Percentiles rank a stretch among this genome's conserved stretches.
Conservation (phyloP, 2,888 invertebrate genomes). For the Drosophila austrosaltans region DNA sequence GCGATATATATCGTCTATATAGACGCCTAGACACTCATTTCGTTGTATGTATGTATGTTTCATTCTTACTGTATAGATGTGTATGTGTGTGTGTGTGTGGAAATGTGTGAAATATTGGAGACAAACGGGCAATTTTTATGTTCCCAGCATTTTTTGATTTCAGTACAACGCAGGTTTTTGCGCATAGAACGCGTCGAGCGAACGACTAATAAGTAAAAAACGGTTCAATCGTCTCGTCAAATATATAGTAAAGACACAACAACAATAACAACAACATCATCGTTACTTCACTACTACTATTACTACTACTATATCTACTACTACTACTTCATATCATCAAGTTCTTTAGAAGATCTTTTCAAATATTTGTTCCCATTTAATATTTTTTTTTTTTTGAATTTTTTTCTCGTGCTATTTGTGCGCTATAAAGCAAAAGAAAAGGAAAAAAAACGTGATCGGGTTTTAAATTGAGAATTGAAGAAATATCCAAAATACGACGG, state of each 20-base stretch:
- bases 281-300: background rate
- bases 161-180: slow-evolving; percentile 79
- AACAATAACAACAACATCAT: background rate
- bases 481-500: background rate
- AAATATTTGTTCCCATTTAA: background rate
- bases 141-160: slow-evolving; percentile 71
- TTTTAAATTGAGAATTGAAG: background rate
- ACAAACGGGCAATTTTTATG: slow-evolving; percentile 77
- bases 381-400: slow-evolving; percentile 23
- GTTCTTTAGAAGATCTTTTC: background rate
- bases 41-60: background rate
- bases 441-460: slow-evolving; percentile 18
- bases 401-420: background rate
- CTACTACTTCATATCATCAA: background rate
- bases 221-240: slow-evolving; percentile 21
- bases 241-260: slow-evolving; percentile 8
- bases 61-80: background rate
- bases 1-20: slow-evolving; percentile 22
- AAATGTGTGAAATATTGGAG: slow-evolving; percentile 80
- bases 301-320: background rate
- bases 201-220: slow-evolving; percentile 32
- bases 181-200: slow-evolving; percentile 71
- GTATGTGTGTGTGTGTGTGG: slow-evolving; percentile 31
- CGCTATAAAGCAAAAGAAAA: slow-evolving; percentile 5
- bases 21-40: slow-evolving; percentile 20